Evolutionary conservation across 2,888 invertebrate species (phyloP).

Genomic region (Sminthurinus aureus): DNA sequence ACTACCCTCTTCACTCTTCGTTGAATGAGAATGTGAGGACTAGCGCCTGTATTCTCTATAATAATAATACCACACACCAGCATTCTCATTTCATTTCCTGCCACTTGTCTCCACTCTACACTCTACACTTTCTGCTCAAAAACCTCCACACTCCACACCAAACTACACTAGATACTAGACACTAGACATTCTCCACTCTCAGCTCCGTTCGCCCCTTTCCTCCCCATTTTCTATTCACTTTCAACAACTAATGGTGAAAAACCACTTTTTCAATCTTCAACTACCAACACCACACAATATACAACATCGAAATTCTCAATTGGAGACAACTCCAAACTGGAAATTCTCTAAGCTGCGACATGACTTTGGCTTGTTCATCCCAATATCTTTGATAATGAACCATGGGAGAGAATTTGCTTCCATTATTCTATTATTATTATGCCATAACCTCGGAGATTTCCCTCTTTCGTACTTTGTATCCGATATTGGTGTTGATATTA

Average conservation of each 20-base stretch:
- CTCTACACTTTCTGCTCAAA: background rate
- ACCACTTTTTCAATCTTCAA: conserved; percentile 2
- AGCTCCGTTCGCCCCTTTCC: background rate
- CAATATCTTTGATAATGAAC: no score
- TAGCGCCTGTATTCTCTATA: no score
- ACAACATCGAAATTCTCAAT: background rate
- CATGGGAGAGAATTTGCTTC: no score
- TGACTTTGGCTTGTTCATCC: no score
- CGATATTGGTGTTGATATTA: no score
- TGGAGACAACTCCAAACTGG: no score
- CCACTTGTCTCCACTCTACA: background rate
- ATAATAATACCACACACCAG: background rate
- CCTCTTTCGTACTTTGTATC: no score
- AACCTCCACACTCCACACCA: background rate
- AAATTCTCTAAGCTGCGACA: no score
- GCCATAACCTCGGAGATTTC: no score
- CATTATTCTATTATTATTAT: no score
- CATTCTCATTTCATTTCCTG: conserved; percentile 30
- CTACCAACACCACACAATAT: background rate
- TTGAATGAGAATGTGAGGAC: no score
- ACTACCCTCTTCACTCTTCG: background rate
- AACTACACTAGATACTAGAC: no score
- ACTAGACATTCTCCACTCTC: background rate
- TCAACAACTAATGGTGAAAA: background rate
- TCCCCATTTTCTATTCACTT: background rate